Evolutionary conservation across 1,140 invertebrate genomes (phyloP).

Genomic region (Pinna nobilis): DNA sequence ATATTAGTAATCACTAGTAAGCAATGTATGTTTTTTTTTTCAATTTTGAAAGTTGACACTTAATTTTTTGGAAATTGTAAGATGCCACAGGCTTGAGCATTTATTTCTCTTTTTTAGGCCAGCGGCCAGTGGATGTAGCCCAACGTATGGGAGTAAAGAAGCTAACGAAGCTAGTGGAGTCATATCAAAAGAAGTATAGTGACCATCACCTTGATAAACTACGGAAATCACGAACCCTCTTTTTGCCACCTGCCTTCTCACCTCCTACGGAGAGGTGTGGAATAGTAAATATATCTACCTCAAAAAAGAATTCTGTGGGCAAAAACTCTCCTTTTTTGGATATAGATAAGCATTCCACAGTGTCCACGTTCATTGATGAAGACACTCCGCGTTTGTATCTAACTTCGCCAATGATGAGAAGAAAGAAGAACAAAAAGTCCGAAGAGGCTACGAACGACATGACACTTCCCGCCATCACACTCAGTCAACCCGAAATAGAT

Average conservation of each 20-base stretch:
- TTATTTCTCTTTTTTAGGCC: conserved; percentile 20
- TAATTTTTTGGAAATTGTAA: no score
- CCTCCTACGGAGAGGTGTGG: conserved; percentile 20
- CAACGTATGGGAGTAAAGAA: conserved; percentile 16
- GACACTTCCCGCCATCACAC: conserved; percentile 3
- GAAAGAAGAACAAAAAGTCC: conserved; percentile 21
- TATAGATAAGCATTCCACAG: conserved; percentile 7
- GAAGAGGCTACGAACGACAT: background rate
- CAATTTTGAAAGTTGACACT: no score
- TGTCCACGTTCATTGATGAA: conserved; percentile 29
- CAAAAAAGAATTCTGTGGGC: background rate
- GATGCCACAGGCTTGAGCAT: no score
- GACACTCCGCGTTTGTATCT: conserved; percentile 24
- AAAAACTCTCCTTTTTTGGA: background rate
- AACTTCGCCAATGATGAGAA: conserved; percentile 20
- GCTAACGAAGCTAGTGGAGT: conserved; percentile 11
- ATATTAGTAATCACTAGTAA: no score
- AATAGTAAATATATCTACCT: background rate
- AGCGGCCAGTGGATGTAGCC: conserved; percentile 25
- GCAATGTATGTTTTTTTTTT: no score
- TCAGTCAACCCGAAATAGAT: background rate
- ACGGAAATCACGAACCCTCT: background rate
- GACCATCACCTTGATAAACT: background rate
- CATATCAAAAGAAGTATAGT: conserved; percentile 1
- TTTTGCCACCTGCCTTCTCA: conserved; percentile 18